Percentiles rank a stretch among this genome's conserved stretches.
Conservation (phyloP, 2,797 vertebrate species). For the Enteromius trimaculatus region DNA sequence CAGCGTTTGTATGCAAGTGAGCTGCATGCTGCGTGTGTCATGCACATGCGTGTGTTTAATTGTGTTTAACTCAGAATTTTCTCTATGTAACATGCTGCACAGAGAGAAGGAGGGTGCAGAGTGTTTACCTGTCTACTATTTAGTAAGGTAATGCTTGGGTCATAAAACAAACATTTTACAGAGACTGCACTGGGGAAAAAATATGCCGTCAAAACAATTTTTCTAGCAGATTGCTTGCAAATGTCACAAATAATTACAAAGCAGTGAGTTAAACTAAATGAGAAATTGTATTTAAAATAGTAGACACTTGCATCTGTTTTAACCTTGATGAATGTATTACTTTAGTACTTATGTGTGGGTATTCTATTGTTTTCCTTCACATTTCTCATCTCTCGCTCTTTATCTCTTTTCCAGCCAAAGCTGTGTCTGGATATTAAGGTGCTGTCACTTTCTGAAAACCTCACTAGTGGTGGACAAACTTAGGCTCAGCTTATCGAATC, state of each 20-base stretch:
- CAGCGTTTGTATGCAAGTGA: constrained; percentile 33
- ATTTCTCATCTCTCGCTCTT: constrained; percentile 7
- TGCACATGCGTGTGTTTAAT: constrained; percentile 7
- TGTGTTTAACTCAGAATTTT: constrained; percentile 42
- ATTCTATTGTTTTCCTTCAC: constrained; percentile 34
- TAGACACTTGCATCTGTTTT: not conserved
- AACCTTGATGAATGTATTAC: not conserved
- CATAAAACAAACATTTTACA: not conserved
- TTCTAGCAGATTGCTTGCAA: not conserved
- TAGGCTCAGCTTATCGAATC: constrained; percentile 56
- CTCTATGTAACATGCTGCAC: constrained; percentile 49
- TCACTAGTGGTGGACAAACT: constrained; percentile 56
- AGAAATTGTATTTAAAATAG: not conserved
- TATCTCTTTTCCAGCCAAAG: constrained; percentile 83
- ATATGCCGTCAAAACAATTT: not conserved
- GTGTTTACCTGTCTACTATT: constrained; percentile 55
- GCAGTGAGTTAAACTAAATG: not conserved
- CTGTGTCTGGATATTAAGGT: constrained; percentile 86
- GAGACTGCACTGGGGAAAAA: not conserved
- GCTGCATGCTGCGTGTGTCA: constrained; percentile 8
- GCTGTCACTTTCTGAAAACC: constrained; percentile 65
- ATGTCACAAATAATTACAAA: not conserved
- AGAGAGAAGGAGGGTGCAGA: constrained; percentile 50
- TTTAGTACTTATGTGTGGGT: not conserved
- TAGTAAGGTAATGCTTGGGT: constrained; percentile 52